Conservation (phyloP, 2,113 vertebrate species). For the Cnemophilus loriae region DNA sequence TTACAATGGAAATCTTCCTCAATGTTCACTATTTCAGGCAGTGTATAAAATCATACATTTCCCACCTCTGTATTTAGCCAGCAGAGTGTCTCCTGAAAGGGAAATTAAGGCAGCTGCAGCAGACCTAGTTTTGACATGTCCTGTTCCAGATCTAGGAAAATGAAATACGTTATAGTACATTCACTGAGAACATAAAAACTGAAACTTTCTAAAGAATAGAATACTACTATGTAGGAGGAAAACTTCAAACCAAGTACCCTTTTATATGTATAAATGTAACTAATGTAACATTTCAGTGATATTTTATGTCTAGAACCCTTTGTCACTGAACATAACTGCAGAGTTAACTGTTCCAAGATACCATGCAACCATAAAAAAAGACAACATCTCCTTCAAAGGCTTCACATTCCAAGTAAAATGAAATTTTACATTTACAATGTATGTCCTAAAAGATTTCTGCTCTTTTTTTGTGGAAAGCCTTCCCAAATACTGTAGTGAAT, state of each 20-base stretch:
- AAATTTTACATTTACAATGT: neutral
- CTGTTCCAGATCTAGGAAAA: conserved; percentile 58
- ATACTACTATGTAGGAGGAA: neutral
- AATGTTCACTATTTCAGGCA: neutral
- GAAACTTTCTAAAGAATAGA: neutral
- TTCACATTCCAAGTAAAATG: neutral
- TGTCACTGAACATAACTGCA: neutral
- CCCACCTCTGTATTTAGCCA: conserved; percentile 79
- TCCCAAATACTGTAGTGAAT: neutral
- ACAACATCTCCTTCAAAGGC: neutral
- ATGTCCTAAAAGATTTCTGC: neutral
- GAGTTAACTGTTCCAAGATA: neutral
- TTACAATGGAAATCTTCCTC: neutral
- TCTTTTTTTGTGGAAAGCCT: neutral
- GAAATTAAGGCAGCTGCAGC: conserved; percentile 70
- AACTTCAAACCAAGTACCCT: neutral
- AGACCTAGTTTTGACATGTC: conserved; percentile 62
- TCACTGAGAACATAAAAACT: neutral
- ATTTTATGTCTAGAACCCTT: neutral
- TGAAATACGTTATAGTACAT: neutral
- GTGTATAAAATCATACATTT: neutral
- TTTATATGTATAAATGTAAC: neutral
- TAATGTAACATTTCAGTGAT: neutral
- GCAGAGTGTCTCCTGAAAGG: conserved; percentile 76
- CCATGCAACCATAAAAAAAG: neutral